Evolutionary conservation across 2,797 vertebrate genomes (phyloP), one percentile per base, ranked within the genome.

Genomic region (Hipposideros larvatus): DNA sequence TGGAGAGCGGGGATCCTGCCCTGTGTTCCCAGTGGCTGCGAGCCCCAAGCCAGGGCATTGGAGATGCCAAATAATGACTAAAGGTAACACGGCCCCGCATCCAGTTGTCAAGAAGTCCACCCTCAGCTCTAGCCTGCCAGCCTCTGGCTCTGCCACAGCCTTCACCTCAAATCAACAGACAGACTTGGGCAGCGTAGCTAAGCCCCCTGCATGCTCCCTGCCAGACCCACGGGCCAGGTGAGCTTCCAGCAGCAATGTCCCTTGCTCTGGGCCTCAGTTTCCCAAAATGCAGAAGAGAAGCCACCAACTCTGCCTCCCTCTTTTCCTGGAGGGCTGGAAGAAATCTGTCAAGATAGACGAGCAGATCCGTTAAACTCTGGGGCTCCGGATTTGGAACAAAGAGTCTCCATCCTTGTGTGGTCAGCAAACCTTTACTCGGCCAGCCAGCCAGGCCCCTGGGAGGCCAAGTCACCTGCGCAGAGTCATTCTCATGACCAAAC

Each of bases 181-280:
- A 66, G 51, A 24, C n/a, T 24, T 2, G 15, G 31, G 31, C 57
- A 11, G 34, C 1, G 5, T 43, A 41, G 51, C 79, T 19, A 87
- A 85, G 63, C 88, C 84, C 82, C 65, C 55, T 43, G n/a, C 8
- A 24, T 3, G 8, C 55, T 55, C 57, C 63, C 74, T 37, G 61
- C 74, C 61, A 48, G 46, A 87, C 31, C 61, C 74, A 19, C 1
- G 19, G 13, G 22, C 16, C 83, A 85, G 43, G 48, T 43, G 34
- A 78, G 37, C 46, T 90, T 70, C 63, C 28, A 78, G 71, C 53
- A 82, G 41, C 24, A 41, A 26, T 37, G 26, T 59, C 65, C 65
- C 16, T 59, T 84, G 19, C 43, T n/a, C 46, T 53, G 37, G n/a
- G 37, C 66, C 77, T 95, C 66, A n/a, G 88, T 94, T 92, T 96